A percentile compares a stretch with the other conserved stretches of the same genome.
These are phyloP conservation scores for Camponotus fellah DNA, from an alignment of 2,888 invertebrate genomes.

Conservation along the genomic window DNA sequence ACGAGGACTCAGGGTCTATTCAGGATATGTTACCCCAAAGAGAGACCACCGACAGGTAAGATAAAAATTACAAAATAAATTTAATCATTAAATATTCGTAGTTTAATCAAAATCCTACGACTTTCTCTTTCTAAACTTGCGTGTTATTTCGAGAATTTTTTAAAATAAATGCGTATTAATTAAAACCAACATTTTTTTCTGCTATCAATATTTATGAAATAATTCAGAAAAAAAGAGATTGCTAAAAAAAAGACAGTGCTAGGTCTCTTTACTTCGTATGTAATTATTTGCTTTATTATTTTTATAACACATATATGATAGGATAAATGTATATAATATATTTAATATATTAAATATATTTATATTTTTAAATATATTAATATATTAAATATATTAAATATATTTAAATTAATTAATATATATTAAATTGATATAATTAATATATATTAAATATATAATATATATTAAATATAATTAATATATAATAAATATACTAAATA, in stretches of 20 bases:
- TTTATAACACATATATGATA: not conserved
- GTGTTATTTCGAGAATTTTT: not conserved
- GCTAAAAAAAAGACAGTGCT: not conserved
- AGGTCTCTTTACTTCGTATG: not conserved
- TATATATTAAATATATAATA: not conserved
- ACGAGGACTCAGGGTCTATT: conserved; percentile 97
- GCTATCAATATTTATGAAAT: not conserved
- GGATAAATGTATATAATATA: not conserved
- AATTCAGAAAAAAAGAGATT: not conserved
- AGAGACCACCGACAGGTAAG: conserved; percentile 94
- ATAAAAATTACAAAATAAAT: conserved; percentile 1
- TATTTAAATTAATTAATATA: no score
- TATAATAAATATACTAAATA: not conserved
- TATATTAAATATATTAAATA: not conserved
- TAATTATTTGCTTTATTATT: not conserved
- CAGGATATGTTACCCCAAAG: conserved; percentile 97
- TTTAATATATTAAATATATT: not conserved
- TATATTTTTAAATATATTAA: no score
- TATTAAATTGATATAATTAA: no score
- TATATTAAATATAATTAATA: not conserved
- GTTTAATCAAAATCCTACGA: not conserved
- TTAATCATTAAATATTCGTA: not conserved
- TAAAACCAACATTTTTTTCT: not conserved
- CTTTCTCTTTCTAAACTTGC: no score
- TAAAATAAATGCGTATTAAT: not conserved